Base-by-base conservation (phyloP, 2,797 vertebrate genomes). In the Vireo griseus region DNA sequence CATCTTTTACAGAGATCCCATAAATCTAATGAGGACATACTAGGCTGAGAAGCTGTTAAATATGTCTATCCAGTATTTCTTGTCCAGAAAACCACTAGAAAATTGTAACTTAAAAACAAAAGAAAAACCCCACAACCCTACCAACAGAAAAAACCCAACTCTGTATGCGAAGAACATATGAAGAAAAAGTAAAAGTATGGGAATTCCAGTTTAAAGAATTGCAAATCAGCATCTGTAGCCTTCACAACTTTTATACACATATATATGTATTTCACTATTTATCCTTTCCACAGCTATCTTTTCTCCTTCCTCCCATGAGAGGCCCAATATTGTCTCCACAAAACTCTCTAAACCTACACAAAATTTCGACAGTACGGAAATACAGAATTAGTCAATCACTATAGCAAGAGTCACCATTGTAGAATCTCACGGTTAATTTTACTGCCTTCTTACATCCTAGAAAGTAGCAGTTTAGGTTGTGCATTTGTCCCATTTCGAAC, bases 401-500 rank as follows among this genome's bases (percentile, higher is more conserved):
- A 59, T 0, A 93, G 84, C 35, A 86, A 92, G 16, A 94, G 35
- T 61, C 55, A 55, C 37, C 35, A 45, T 51, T 93, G 87, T 50
- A 33, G 8, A 92, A 96, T 62, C 62, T 91, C 68, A 45, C 67
- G 45, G 50, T 50, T 95, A 94, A 88, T 95, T 69, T 88, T 93
- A 94, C 65, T 88, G 11, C 47, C 78, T 86, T 75, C 75, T 82
- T 88, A 83, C 59, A 93, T 69, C 47, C 62, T 47, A 79, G 50
- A 92, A 92, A 91, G 69, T 35, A 66, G 11, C n/a, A 81, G 77
- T 80, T 92, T 79, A 92, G 37, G 73, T 68, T 92, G 66, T 82
- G n/a, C 28, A 54, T 96, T 96, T 96, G 84, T 92, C 95, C 86
- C 88, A 86, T 82, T 96, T 94, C 86, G 94, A 73, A 95, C 85